These are phyloP conservation scores for Acanthopagrus latus DNA, from an alignment of 2,797 vertebrate species.

Conservation along the genomic window DNA sequence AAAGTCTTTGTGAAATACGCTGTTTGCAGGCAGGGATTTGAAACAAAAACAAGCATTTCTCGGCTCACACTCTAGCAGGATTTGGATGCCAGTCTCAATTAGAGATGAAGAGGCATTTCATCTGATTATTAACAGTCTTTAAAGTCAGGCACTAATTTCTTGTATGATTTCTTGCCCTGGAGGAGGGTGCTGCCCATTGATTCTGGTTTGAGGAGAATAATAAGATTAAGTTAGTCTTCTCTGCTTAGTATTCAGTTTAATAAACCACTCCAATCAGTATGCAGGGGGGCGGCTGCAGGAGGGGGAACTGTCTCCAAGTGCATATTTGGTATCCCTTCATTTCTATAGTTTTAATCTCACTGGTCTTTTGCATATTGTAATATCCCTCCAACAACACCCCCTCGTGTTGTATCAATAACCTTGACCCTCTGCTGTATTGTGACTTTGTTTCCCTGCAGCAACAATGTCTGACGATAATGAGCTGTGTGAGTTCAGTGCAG, in stretches of 20 bases:
- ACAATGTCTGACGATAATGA: conserved; percentile 54
- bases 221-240: conserved; percentile 34
- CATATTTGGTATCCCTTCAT: conserved; percentile 26
- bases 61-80: not conserved
- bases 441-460: conserved; percentile 50
- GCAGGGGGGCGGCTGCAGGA: conserved; percentile 40
- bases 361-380: conserved; percentile 37
- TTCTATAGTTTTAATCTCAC: conserved; percentile 43
- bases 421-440: conserved; percentile 35
- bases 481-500: conserved; percentile 41
- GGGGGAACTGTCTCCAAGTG: conserved; percentile 36
- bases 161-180: conserved; percentile 37
- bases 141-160: conserved; percentile 41
- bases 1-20: conserved; percentile 12
- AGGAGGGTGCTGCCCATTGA: conserved; percentile 34
- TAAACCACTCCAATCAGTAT: conserved; percentile 58
- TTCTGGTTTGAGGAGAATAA: conserved; percentile 47
- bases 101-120: conserved; percentile 43
- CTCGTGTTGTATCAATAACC: conserved; percentile 44
- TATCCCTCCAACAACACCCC: conserved; percentile 50
- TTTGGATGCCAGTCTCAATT: conserved; percentile 23
- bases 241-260: conserved; percentile 63
- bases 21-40: conserved; percentile 12
- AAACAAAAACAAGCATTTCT: conserved; percentile 9
- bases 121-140: conserved; percentile 41